These are phyloP conservation scores for Reticulitermes lucifugus DNA, from an alignment of 2,888 invertebrate genomes.

Conservation along the genomic window DNA sequence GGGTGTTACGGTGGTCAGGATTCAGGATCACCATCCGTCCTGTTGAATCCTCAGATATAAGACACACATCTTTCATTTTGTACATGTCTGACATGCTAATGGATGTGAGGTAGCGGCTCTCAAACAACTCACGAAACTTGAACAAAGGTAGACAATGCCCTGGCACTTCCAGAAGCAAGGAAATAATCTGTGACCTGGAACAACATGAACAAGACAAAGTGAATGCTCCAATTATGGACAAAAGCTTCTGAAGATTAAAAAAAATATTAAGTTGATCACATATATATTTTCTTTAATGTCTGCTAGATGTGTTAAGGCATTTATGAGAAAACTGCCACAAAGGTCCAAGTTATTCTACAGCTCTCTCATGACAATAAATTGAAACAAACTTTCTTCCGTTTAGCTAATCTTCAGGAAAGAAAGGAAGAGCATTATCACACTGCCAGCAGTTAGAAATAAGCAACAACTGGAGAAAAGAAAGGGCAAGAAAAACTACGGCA, in stretches of 20 bases:
- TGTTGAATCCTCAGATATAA: conserved; percentile 74
- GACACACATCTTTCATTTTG: conserved; percentile 81
- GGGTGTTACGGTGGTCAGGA: conserved; percentile 71
- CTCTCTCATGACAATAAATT: too few species aligned
- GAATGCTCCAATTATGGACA: conserved; percentile 12
- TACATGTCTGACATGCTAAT: conserved; percentile 78
- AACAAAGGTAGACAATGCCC: conserved; percentile 81
- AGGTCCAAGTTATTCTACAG: too few species aligned
- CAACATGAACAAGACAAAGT: conserved; percentile 57
- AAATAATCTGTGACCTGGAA: conserved; percentile 70
- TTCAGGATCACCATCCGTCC: conserved; percentile 79
- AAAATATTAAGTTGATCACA: too few species aligned
- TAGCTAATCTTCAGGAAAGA: too few species aligned
- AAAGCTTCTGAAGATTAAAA: background rate
- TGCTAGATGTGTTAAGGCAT: too few species aligned
- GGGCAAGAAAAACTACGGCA: too few species aligned
- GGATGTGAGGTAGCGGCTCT: conserved; percentile 82
- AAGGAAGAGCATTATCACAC: too few species aligned
- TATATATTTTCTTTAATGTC: too few species aligned
- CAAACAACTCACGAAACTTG: conserved; percentile 85
- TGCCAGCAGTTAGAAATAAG: too few species aligned
- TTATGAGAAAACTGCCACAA: too few species aligned
- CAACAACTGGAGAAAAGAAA: too few species aligned
- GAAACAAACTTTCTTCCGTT: too few species aligned
- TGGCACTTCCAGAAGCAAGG: conserved; percentile 80